Percentiles rank a stretch among this genome's conserved stretches.
phyloP scores from a whole-genome alignment of 2,888 invertebrate species.

The Eupithecia insigniata region DNA sequence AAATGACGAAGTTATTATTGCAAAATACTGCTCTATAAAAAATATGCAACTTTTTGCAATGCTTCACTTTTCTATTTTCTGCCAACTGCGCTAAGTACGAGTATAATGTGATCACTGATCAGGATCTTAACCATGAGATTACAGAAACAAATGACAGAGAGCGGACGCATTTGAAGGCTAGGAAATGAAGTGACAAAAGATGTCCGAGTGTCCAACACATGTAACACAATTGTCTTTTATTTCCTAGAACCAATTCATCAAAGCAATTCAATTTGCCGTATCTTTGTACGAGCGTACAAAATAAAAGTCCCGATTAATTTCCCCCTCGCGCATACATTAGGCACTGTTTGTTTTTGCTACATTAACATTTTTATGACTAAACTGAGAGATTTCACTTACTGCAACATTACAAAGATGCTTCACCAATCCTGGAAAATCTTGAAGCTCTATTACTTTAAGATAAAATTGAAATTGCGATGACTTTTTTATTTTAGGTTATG shows the following conservation, averaged over 20 bases:
- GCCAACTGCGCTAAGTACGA: too few species aligned
- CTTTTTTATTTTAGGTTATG: constrained; percentile 2
- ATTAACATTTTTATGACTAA: constrained; percentile 84
- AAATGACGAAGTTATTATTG: too few species aligned
- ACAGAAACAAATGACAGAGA: neutral
- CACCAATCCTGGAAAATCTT: constrained; percentile 24
- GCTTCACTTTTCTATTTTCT: too few species aligned
- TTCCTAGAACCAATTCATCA: constrained; percentile 55
- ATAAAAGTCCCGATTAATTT: constrained; percentile 68
- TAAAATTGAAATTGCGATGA: constrained; percentile 35
- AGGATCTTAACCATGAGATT: too few species aligned
- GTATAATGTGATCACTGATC: too few species aligned
- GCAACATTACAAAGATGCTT: constrained; percentile 56
- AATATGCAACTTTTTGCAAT: too few species aligned
- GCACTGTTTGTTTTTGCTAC: constrained; percentile 80
- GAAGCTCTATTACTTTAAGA: constrained; percentile 15
- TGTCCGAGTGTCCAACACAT: constrained; percentile 10
- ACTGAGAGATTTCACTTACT: constrained; percentile 79
- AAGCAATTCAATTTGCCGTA: constrained; percentile 62
- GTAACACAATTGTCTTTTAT: constrained; percentile 18
- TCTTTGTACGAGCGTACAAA: constrained; percentile 59
- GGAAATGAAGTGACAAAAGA: neutral
- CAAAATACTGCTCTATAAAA: too few species aligned
- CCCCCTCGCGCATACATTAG: constrained; percentile 80
- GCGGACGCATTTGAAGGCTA: too few species aligned